phyloP scores from a whole-genome alignment of 1,140 invertebrate species.

The Schlechtendalia chinensis region DNA sequence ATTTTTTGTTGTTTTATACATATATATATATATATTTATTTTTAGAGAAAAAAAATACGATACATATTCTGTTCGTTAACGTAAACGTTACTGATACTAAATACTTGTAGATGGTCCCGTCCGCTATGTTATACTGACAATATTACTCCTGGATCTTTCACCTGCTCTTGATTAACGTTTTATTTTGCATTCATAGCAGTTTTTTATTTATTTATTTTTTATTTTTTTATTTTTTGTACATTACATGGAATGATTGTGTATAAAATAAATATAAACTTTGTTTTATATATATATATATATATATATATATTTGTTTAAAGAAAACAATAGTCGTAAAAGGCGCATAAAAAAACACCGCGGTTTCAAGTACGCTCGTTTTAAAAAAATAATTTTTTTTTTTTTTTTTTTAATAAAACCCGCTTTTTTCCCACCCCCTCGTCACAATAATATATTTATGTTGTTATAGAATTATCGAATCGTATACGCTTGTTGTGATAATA shows the following conservation, averaged over 20 bases:
- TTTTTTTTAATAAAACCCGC: background rate
- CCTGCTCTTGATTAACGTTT: slow-evolving; percentile 46
- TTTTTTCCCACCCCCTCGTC: background rate
- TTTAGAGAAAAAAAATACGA: slow-evolving; percentile 34
- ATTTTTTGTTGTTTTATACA: slow-evolving; percentile 42
- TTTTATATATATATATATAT: background rate
- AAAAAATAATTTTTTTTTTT: too few relatives aligned
- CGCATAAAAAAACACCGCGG: background rate
- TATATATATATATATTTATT: slow-evolving; percentile 8
- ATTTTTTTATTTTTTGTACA: slow-evolving; percentile 13
- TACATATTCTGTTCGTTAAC: slow-evolving; percentile 23
- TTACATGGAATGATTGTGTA: slow-evolving; percentile 40
- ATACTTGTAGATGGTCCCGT: slow-evolving; percentile 41
- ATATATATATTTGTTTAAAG: background rate
- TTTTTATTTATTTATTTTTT: too few relatives aligned
- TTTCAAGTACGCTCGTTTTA: background rate
- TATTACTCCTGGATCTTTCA: slow-evolving; percentile 27
- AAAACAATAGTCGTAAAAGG: slow-evolving; percentile 2
- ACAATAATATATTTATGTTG: background rate
- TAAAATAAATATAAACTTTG: slow-evolving; percentile 16
- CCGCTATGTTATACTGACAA: slow-evolving; percentile 31
- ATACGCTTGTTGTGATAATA: slow-evolving; percentile 19
- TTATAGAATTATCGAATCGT: slow-evolving; percentile 4
- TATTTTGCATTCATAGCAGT: slow-evolving; percentile 46
- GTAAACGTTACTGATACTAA: background rate